These are phyloP conservation scores for Pelagia noctiluca DNA, from an alignment of 30 jellyfish, hydroid and myxozoan species.

Conservation along the genomic window DNA sequence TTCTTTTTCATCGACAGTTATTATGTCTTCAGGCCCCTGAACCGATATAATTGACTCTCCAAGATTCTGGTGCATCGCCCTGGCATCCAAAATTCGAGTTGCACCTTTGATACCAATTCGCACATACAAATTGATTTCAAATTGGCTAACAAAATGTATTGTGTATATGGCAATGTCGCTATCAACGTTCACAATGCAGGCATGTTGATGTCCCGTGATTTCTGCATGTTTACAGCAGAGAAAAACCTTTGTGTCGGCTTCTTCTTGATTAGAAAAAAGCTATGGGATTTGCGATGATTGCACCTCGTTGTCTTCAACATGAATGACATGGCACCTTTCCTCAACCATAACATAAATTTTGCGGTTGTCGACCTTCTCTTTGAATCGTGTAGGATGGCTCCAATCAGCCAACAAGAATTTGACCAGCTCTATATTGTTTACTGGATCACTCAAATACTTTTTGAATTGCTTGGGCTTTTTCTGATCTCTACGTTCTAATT, in stretches of 20 bases:
- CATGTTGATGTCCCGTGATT: not conserved
- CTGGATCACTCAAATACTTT: not conserved
- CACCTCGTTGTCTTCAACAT: not conserved
- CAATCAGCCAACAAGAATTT: constrained; percentile 23
- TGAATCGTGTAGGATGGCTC: not conserved
- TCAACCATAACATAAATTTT: constrained; percentile 14
- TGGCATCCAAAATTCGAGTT: not conserved
- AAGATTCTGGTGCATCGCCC: not conserved
- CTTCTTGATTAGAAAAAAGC: constrained; percentile 16
- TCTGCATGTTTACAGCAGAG: constrained; percentile 37
- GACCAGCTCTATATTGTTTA: constrained; percentile 29
- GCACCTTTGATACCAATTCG: not conserved
- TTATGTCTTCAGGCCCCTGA: not conserved
- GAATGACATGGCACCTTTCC: not conserved
- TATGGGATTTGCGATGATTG: not conserved
- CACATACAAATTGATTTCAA: not conserved
- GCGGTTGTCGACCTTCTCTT: not conserved
- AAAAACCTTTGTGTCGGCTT: not conserved
- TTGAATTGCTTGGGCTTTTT: not conserved
- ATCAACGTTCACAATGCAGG: constrained; percentile 41
- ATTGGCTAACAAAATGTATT: not conserved
- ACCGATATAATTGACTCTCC: not conserved
- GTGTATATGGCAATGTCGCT: constrained; percentile 40
- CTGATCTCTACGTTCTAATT: not conserved
- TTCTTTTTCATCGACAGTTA: not conserved